These are phyloP conservation scores for Serilophus lunatus DNA, from an alignment of 2,113 vertebrate species.

Conservation along the genomic window DNA sequence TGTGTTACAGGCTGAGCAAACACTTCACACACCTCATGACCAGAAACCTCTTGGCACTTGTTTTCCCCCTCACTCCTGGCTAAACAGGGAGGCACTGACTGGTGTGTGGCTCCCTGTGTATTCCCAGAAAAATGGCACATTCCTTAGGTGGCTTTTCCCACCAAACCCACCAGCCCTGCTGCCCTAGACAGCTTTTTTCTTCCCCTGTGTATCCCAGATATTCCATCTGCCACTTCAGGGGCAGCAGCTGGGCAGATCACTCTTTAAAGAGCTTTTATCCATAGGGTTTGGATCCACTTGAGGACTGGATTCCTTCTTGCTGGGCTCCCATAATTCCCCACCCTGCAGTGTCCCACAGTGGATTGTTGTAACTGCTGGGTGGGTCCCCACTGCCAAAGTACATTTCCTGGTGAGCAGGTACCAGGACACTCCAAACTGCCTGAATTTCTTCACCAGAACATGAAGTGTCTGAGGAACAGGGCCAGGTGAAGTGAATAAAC, in stretches of 20 bases:
- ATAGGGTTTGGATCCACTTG: background rate
- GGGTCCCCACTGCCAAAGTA: background rate
- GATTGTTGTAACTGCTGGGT: fast-evolving
- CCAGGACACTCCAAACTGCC: background rate
- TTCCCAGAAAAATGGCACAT: background rate
- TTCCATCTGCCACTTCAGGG: background rate
- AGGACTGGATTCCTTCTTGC: background rate
- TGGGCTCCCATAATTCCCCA: background rate
- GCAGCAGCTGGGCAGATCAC: background rate
- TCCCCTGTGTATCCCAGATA: background rate
- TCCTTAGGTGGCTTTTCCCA: background rate
- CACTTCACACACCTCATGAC: background rate
- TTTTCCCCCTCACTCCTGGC: background rate
- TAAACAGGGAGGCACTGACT: background rate
- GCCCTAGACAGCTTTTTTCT: background rate
- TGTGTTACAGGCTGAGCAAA: conserved; percentile 20
- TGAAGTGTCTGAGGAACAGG: background rate
- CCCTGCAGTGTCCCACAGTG: background rate
- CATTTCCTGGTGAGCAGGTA: background rate
- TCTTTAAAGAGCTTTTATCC: background rate
- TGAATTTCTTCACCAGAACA: background rate
- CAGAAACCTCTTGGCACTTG: background rate
- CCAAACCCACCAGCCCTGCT: background rate
- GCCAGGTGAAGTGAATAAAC: background rate
- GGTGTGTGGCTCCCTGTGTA: background rate